Evolutionary conservation across 2,888 invertebrate genomes (phyloP), one percentile per base, ranked within the genome.

Genomic region (Drosophila affinis): DNA sequence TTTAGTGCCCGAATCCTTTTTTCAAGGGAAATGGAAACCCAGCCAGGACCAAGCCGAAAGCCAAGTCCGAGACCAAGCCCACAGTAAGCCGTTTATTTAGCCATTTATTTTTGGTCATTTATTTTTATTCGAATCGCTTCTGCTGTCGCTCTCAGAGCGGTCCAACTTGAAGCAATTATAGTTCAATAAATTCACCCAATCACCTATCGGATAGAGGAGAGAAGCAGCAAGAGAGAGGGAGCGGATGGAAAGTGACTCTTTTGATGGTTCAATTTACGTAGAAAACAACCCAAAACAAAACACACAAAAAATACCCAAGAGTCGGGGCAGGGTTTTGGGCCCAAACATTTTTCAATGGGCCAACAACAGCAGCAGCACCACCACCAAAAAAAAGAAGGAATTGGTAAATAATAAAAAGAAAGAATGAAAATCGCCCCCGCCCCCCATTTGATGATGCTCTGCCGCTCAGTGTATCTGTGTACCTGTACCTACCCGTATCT

Each of bases 81-180:
- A 52, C 67, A 78, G 62, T 75, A 74, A 53, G 65, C 62, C 63
- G 62, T 77, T 77, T 71, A 65, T 55, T 76, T 65, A 57, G 58
- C 29, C 54, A 62, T 68, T 68, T 53, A 62, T 53, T 64, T 64
- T 54, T 44, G 39, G 21, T 24, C 21, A 47, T 47, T 21, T 61
- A 57, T 49, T 81, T 77, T 81, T 70, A 77, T 81, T 39, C 39
- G 39, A 39, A 39, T 39, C 12, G 39, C 7, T 39, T 39, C 39
- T 39, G 39, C 6, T 39, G 39, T 5, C 14, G 14, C 39, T 6
- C 39, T 39, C 14, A 5, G 39, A 14, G 6, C 39, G 39, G 49
- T 74, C 48, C 44, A 45, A 45, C 48, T 53, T 46, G 9, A 51
- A 62, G 59, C 78, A 79, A 81, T 79, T 81, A 39, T 39, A 73